Evolutionary conservation across 2,888 invertebrate genomes (phyloP).

Genomic region (Drosophila helvetica): DNA sequence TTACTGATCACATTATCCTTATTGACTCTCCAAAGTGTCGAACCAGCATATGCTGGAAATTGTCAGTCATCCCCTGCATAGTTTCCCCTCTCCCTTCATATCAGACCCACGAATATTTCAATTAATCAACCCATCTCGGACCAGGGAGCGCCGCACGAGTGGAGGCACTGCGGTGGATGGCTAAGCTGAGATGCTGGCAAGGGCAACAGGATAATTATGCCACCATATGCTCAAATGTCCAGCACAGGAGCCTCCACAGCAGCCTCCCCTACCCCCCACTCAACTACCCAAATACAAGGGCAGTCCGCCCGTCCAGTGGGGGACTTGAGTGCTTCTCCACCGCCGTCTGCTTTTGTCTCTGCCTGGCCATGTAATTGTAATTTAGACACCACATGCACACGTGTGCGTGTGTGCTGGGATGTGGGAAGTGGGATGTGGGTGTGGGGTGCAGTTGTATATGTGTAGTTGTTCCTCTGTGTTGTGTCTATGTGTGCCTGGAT

Average conservation of each 20-base stretch:
- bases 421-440: not conserved
- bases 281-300: constrained; percentile 34
- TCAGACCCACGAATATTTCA: constrained; percentile 31
- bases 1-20: constrained; percentile 9
- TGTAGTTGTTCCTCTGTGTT: constrained; percentile 22
- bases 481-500: constrained; percentile 27
- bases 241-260: constrained; percentile 43
- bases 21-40: constrained; percentile 21
- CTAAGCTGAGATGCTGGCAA: constrained; percentile 40
- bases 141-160: constrained; percentile 50
- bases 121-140: constrained; percentile 41
- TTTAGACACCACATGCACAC: constrained; percentile 57
- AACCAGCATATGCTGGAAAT: constrained; percentile 30
- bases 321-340: constrained; percentile 49
- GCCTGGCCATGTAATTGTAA: constrained; percentile 63
- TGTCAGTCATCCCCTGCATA: constrained; percentile 2
- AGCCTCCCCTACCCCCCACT: constrained; percentile 21
- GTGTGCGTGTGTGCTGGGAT: constrained; percentile 5
- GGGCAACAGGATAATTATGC: constrained; percentile 75
- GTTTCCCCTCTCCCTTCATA: not conserved
- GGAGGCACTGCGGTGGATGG: constrained; percentile 28
- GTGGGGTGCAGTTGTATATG: constrained; percentile 4
- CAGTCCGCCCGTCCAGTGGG: constrained; percentile 37
- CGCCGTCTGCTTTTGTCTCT: constrained; percentile 7
- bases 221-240: constrained; percentile 70